Conservation (phyloP, 2,888 invertebrate species). For the Hanleya hanleyi region DNA sequence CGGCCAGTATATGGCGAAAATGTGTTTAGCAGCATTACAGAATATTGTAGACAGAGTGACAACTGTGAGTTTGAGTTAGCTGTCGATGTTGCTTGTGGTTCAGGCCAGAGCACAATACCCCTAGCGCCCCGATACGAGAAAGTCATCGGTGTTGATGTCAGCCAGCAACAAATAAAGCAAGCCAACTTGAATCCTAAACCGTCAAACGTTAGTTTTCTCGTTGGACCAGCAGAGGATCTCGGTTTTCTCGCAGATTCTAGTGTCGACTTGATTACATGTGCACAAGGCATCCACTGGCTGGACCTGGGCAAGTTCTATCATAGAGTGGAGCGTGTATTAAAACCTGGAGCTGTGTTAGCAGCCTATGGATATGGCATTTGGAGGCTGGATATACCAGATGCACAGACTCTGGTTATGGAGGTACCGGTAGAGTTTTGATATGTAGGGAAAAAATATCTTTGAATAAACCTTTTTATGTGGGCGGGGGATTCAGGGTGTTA, state of each 20-base stretch:
- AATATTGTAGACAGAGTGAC: slow-evolving; percentile 39
- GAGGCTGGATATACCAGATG: slow-evolving; percentile 29
- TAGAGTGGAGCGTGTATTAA: slow-evolving; percentile 73
- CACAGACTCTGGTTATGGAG: not conserved
- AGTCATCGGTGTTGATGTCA: slow-evolving; percentile 75
- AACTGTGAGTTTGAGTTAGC: slow-evolving; percentile 56
- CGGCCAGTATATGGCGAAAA: slow-evolving; percentile 51
- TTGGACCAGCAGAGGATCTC: slow-evolving; percentile 72
- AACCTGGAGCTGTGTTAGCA: slow-evolving; percentile 72
- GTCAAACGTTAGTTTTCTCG: slow-evolving; percentile 47
- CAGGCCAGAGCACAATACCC: slow-evolving; percentile 75
- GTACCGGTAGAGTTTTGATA: not conserved
- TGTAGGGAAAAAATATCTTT: too few species aligned
- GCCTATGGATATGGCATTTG: slow-evolving; percentile 55
- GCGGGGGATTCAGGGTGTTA: too few species aligned
- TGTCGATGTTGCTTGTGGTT: slow-evolving; percentile 76
- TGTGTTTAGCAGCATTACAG: slow-evolving; percentile 44
- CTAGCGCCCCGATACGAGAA: slow-evolving; percentile 72
- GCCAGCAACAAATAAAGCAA: slow-evolving; percentile 71
- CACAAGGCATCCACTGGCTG: slow-evolving; percentile 75
- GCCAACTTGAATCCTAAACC: slow-evolving; percentile 50
- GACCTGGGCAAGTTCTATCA: slow-evolving; percentile 72
- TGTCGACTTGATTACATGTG: slow-evolving; percentile 72
- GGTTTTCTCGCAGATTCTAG: slow-evolving; percentile 47
- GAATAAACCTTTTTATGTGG: too few species aligned